Base-by-base conservation (phyloP, 2,888 invertebrate genomes). In the Nebria brevicollis region DNA sequence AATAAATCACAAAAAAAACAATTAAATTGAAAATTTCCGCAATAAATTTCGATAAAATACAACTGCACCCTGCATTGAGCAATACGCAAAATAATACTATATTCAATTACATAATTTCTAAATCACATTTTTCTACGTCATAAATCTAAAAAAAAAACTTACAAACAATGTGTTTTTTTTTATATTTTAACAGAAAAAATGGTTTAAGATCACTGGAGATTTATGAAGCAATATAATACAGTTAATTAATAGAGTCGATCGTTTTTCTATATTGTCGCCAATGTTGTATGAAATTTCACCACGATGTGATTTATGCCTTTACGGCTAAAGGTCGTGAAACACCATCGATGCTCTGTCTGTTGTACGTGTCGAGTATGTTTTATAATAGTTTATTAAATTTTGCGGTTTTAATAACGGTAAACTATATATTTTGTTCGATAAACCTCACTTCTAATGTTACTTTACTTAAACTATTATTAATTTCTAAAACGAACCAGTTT, bases 371-470 rank as follows among this genome's bases (percentile, higher is more conserved):
- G 54, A 54, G 54, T 26, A 70, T 70, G 70, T 70, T 20, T 25
- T 70, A 70, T 34, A 70, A 34, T 34, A 70, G 70, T 70, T 25
- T 70, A 70, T 70, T 70, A 70, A 70, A 70, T 20, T n/a, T 70
- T 70, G 70, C 34, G 70, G 70, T 70, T 70, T 66, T 70, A 70
- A 70, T 70, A 70, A 70, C 70, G 34, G 34, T 34, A 4, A 34
- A 34, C 70, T 70, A 15, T 34, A 25, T 34, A 26, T 70, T 6
- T 34, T 70, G 26, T 10, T 70, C 70, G 25, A 26, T 11, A 70
- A 26, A 70, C 11, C 25, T 70, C 70, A 11, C 20, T 34, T 6
- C 70, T 20, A 26, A 26, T 70, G 25, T 26, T 70, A 13, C 34
- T 34, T 54, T 54, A 54, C 54, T 54, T 54, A 54, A 54, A 54